Evolutionary conservation across 2,888 invertebrate species (phyloP).

Genomic region (Cyclophora albipunctata): DNA sequence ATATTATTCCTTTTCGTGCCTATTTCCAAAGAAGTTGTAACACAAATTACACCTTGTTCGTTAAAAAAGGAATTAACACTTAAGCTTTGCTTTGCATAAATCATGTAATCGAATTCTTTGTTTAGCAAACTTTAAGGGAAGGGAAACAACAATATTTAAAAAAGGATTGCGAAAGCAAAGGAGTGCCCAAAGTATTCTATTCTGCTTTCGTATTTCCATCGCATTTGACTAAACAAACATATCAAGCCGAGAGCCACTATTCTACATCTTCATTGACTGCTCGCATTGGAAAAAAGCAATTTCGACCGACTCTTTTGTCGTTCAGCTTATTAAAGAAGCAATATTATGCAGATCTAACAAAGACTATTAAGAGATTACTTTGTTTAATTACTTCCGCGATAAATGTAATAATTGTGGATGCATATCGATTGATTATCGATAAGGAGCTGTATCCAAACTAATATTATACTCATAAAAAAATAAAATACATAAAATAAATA

Average conservation of each 20-base stretch:
- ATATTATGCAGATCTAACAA: slow-evolving; percentile 64
- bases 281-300: slow-evolving; percentile 66
- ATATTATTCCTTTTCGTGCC: slow-evolving; percentile 11
- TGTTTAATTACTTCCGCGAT: background rate
- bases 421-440: no score
- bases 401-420: no score
- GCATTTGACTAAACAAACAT: slow-evolving; percentile 73
- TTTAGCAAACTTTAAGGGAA: background rate
- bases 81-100: no score
- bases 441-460: no score
- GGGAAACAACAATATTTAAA: slow-evolving; percentile 1
- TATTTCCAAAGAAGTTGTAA: slow-evolving; percentile 1
- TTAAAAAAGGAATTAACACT: no score
- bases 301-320: slow-evolving; percentile 49
- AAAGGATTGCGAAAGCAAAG: slow-evolving; percentile 44
- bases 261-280: slow-evolving; percentile 61
- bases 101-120: no score
- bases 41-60: no score
- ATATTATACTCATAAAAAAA: no score
- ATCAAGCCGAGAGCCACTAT: slow-evolving; percentile 56
- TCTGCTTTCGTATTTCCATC: slow-evolving; percentile 54
- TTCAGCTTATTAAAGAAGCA: slow-evolving; percentile 66
- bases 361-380: slow-evolving; percentile 11
- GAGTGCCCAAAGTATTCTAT: slow-evolving; percentile 35
- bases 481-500: no score